Conservation (phyloP, 2,888 invertebrate genomes). For the Carterocephalus palaemon region DNA sequence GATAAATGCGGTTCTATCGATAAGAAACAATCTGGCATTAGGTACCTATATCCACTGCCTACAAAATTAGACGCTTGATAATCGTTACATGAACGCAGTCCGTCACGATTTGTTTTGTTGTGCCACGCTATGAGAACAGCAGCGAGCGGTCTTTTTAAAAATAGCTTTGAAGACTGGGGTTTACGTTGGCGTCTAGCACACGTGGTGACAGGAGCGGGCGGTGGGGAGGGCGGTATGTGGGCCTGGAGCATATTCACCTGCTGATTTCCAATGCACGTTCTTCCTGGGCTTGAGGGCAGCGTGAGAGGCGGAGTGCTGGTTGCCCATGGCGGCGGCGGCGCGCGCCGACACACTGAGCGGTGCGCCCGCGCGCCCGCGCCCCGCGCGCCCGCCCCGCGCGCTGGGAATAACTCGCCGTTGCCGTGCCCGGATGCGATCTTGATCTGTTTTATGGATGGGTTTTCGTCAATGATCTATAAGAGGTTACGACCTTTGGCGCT, state of each 20-base stretch:
- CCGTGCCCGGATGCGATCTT: constrained; percentile 59
- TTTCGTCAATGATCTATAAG: constrained; percentile 42
- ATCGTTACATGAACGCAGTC: constrained; percentile 70
- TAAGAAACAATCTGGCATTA: constrained; percentile 58
- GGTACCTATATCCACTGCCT: too few species aligned
- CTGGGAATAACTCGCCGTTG: constrained; percentile 65
- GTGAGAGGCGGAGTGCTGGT: constrained; percentile 72
- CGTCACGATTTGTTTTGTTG: constrained; percentile 77
- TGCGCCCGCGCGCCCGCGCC: constrained; percentile 45
- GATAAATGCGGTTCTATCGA: constrained; percentile 40
- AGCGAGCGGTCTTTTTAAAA: constrained; percentile 70
- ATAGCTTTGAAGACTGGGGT: constrained; percentile 58
- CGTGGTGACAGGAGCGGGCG: constrained; percentile 27
- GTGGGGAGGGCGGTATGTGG: constrained; percentile 29
- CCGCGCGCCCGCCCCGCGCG: constrained; percentile 41
- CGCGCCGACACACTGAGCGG: constrained; percentile 71
- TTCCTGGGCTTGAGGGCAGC: constrained; percentile 80
- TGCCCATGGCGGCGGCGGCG: constrained; percentile 77
- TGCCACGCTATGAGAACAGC: constrained; percentile 69
- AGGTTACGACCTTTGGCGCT: constrained; percentile 25
- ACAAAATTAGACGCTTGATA: constrained; percentile 72
- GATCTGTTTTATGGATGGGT: constrained; percentile 61
- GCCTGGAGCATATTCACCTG: constrained; percentile 80
- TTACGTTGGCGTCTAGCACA: constrained; percentile 35
- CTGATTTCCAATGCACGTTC: constrained; percentile 91